Base-by-base conservation (phyloP, 2,797 vertebrate genomes). In the Rhinichthys osculus region DNA sequence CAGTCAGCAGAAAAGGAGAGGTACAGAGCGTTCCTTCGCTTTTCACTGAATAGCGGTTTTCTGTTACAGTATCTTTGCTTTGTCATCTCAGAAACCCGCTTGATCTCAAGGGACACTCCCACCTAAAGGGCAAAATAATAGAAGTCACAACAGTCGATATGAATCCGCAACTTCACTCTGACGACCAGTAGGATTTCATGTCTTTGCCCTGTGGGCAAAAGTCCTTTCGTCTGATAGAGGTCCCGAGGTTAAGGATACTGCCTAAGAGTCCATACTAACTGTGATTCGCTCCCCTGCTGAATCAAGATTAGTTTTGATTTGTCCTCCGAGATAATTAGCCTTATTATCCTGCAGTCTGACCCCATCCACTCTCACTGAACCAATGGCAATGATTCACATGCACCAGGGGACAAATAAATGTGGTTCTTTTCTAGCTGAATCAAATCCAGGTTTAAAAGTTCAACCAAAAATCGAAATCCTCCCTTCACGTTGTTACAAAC, bases 271-370 rank as follows among this genome's bases (percentile, higher is more conserved):
- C 27, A 10, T 33, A n/a, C 8, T 50, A 23, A 67, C 35, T 81
- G 78, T 35, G 80, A 42, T 83, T 71, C 2, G 7, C 19, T 64
- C 80, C 59, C 70, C 79, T 27, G 23, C 30, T 85, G 82, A 86
- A 86, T 42, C 54, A 33, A 69, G 73, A 84, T 70, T 78, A 14
- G 83, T 78, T 85, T 71, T 59, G 83, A 78, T 70, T 47, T 85
- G 38, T 85, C 66, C 83, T 85, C 27, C 3, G 14, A 78, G 74
- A 64, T 80, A 89, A 89, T 89, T 89, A 82, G 47, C 82, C 85
- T 82, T 74, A 72, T 76, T 40, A 54, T 82, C 62, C 40, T 30
- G 17, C 50, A 38, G 62, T 57, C 38, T 79, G 50, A 85, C 66
- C 83, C 52, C 38, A 14, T 66, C 62, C 52, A 72, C 62, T 10